Evolutionary conservation across 2,888 invertebrate genomes (phyloP).

Genomic region (Pristionchus mayeri): DNA sequence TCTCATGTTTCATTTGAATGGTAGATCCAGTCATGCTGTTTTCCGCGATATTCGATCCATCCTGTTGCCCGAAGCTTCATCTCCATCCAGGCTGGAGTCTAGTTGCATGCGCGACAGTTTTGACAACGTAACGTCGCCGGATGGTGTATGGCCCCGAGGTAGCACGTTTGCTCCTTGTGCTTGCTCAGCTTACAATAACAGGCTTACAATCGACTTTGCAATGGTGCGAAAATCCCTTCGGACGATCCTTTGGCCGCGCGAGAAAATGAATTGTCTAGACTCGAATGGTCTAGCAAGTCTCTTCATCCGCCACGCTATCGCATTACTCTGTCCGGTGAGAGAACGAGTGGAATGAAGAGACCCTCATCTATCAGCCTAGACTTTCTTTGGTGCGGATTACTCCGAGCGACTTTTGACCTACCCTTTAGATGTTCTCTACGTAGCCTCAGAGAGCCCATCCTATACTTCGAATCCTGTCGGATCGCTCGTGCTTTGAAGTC

Average conservation of each 20-base stretch:
- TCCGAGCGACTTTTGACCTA: not conserved
- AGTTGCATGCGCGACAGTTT: not conserved
- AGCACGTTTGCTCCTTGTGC: not conserved
- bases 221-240: not conserved
- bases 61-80: not conserved
- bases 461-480: no score
- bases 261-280: slow-evolving; percentile 25
- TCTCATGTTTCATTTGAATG: slow-evolving; percentile 23
- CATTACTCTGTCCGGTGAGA: not conserved
- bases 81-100: not conserved
- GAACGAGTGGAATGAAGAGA: not conserved
- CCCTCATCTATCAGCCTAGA: not conserved
- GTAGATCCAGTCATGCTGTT: not conserved
- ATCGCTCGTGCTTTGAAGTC: no score
- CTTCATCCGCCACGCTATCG: no score
- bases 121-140: not conserved
- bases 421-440: no score
- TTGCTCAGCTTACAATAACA: slow-evolving; percentile 12
- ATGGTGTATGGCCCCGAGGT: not conserved
- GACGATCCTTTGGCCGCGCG: not conserved
- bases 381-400: not conserved
- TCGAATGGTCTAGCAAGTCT: not conserved
- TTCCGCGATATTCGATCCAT: slow-evolving; percentile 12
- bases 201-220: not conserved
- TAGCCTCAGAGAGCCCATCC: no score